Conservation (phyloP, 2,113 vertebrate species). For the Cnemophilus loriae region DNA sequence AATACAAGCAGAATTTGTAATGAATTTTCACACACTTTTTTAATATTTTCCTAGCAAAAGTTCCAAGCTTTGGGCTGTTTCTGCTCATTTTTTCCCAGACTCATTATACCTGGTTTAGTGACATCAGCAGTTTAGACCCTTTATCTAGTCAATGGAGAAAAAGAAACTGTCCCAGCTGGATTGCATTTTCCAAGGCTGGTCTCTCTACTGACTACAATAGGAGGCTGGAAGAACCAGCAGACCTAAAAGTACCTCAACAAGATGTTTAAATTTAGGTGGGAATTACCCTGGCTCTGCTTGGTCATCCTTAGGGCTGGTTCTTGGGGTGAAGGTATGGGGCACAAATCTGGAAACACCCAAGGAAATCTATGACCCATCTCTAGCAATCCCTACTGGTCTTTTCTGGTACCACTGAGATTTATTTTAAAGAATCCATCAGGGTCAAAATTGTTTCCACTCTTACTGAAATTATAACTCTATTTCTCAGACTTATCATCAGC, state of each 20-base stretch:
- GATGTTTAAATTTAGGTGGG: background rate
- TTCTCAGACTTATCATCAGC: background rate
- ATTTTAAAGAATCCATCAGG: background rate
- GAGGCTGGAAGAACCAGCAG: background rate
- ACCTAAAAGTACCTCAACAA: background rate
- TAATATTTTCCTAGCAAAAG: background rate
- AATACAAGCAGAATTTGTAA: conserved; percentile 25
- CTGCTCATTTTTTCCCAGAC: background rate
- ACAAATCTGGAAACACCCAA: background rate
- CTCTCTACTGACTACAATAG: background rate
- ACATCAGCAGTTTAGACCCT: background rate
- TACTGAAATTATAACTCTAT: background rate
- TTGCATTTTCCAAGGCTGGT: background rate
- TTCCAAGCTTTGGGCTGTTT: background rate
- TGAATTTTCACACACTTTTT: background rate
- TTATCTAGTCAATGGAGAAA: background rate
- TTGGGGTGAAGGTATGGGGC: background rate
- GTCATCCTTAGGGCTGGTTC: background rate
- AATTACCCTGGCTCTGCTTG: background rate
- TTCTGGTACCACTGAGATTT: background rate
- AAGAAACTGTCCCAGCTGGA: background rate
- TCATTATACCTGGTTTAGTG: background rate
- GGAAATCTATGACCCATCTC: background rate
- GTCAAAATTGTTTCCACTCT: background rate
- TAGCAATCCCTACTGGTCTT: background rate